Evolutionary conservation across 1,140 invertebrate species (phyloP), one percentile per base, ranked within the genome.

Genomic region (Macrostomum lignano): DNA sequence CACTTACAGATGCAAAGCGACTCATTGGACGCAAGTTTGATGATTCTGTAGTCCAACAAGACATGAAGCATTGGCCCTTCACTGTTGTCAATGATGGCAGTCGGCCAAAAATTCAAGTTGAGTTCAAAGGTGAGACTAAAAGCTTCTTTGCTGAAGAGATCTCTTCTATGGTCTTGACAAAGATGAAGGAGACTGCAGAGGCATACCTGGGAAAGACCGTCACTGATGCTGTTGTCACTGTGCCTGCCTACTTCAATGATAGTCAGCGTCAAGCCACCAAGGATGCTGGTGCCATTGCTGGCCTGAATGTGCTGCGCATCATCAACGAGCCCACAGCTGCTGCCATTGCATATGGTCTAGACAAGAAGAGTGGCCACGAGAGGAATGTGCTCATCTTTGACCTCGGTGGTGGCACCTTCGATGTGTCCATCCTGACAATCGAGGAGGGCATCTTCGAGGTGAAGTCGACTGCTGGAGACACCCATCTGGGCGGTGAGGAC

Each of bases 381-480:
- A 91, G 91, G 62, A 96, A 96, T 47, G 81, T 98, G 21, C 63
- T 98, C 21, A 86, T 98, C 1, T 98, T 94, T 55, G 91, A 98
- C 67, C 67, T 98, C 53, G 84, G 84, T 40, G 84, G 84, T 51
- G 84, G 84, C 48, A 93, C 84, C 42, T 93, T 93, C 51, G 81
- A 91, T 64, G 81, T 91, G 0, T 94, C 86, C 35, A 66, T 98
- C 9, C 65, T 98, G 15, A 96, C 88, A 37, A 98, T 98, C 48
- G 78, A 82, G 51, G 77, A 86, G 56, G 81, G 81, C 44, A 79
- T 88, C 49, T 60, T 71, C 44, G 81, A 88, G 59, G 82, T 91
- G 9, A 86, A 82, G 54, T 78, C 82, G 6, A 93, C 81, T 11
- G 77, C 79, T 46, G 91, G 91, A 47, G 84, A 96, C 49, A 93